phyloP scores from a whole-genome alignment of 2,888 invertebrate species.

The Ormyrus labotus region DNA sequence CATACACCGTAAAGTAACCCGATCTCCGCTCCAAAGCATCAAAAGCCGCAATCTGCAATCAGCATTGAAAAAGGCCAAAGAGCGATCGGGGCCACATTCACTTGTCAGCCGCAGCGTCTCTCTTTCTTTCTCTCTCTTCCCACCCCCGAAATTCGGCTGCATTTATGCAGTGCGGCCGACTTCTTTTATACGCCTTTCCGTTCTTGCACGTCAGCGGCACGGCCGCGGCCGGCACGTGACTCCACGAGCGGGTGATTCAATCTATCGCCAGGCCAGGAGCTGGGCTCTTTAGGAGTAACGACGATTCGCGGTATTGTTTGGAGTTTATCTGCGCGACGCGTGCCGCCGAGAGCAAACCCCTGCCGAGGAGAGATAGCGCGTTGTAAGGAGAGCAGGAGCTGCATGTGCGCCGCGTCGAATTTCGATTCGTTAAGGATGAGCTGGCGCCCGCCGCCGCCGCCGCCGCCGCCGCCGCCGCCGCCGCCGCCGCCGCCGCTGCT shows the following conservation, averaged over 20 bases:
- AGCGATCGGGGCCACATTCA: too few relatives aligned
- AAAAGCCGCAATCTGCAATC: too few relatives aligned
- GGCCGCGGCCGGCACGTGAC: neutral
- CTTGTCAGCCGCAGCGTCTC: too few relatives aligned
- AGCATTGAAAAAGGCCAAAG: too few relatives aligned
- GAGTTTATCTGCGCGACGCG: slow-evolving; percentile 53
- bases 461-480: too few relatives aligned
- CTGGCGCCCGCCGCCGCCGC: neutral
- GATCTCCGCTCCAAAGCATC: too few relatives aligned
- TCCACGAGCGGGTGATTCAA: slow-evolving; percentile 39
- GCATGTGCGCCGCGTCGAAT: slow-evolving; percentile 47
- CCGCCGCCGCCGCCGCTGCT: too few relatives aligned
- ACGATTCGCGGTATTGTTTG: slow-evolving; percentile 56
- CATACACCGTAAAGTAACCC: too few relatives aligned
- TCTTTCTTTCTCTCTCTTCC: too few relatives aligned
- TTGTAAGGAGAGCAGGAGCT: neutral
- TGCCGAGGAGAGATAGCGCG: neutral
- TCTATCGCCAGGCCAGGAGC: slow-evolving; percentile 12
- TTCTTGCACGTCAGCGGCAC: slow-evolving; percentile 24
- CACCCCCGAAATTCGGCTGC: too few relatives aligned
- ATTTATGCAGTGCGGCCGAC: too few relatives aligned
- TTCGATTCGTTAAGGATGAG: slow-evolving; percentile 39
- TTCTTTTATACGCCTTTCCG: too few relatives aligned
- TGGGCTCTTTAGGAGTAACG: slow-evolving; percentile 33
- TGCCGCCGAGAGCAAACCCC: slow-evolving; percentile 40